Percentiles rank a stretch among this genome's conserved stretches.
Evolutionary conservation across 2,113 vertebrate genomes (phyloP).

Genomic region (Callocephalon fimbriatum): DNA sequence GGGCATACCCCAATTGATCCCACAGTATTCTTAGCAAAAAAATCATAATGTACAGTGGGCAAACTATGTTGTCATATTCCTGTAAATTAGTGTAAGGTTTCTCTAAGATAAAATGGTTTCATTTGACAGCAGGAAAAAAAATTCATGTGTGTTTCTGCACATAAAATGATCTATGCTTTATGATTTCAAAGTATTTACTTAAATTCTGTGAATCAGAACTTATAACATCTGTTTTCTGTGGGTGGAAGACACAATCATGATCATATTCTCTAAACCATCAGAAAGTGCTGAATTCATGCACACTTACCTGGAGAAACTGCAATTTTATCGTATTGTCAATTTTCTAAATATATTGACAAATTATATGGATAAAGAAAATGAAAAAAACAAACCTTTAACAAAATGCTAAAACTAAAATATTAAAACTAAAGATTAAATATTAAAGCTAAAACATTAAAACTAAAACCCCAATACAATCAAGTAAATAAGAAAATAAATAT

Average conservation of each 20-base stretch:
- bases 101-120: neutral
- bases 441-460: neutral
- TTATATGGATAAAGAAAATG: neutral
- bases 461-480: fast-evolving
- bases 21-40: neutral
- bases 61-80: neutral
- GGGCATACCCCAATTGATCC: no score
- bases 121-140: neutral
- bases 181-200: neutral
- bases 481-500: neutral
- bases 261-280: neutral
- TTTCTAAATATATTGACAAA: neutral
- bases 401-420: neutral
- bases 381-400: neutral
- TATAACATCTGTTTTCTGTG: neutral
- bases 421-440: neutral
- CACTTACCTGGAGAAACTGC: neutral
- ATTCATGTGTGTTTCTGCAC: neutral
- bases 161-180: neutral
- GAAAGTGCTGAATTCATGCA: neutral
- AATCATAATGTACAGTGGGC: neutral
- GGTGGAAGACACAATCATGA: neutral
- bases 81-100: neutral
- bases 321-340: neutral
- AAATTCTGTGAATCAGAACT: neutral